A percentile compares a stretch with the other conserved stretches of the same genome.
Evolutionary conservation across 2,888 invertebrate genomes (phyloP).

Genomic region (Creontiades dilutus): DNA sequence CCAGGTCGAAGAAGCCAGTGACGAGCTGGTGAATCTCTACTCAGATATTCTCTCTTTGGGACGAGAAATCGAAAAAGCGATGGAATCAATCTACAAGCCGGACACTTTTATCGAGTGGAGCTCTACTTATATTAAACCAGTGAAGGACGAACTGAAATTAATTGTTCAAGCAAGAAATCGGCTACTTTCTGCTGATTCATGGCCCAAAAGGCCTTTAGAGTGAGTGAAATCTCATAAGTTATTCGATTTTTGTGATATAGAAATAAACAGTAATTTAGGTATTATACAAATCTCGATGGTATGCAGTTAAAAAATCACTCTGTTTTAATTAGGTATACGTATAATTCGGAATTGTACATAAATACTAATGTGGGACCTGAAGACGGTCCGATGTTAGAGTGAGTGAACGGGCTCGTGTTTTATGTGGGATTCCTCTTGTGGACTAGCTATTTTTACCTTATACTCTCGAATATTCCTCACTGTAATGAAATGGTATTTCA

Average conservation of each 20-base stretch:
- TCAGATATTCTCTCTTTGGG: constrained; percentile 79
- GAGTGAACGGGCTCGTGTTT: too few species aligned
- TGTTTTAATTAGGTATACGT: too few species aligned
- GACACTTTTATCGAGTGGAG: constrained; percentile 80
- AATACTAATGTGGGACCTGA: too few species aligned
- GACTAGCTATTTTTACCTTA: too few species aligned
- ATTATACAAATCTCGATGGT: too few species aligned
- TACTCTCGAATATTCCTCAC: too few species aligned
- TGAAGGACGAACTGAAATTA: constrained; percentile 78
- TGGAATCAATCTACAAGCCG: constrained; percentile 79
- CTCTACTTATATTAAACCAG: constrained; percentile 78
- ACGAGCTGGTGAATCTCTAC: constrained; percentile 79
- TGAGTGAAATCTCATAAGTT: neutral
- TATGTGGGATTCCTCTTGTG: too few species aligned
- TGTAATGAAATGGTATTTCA: too few species aligned
- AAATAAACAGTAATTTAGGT: too few species aligned
- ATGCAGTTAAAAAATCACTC: too few species aligned
- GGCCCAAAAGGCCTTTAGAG: constrained; percentile 81
- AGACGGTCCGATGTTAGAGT: too few species aligned
- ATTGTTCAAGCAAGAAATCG: constrained; percentile 79
- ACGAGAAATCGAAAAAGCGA: constrained; percentile 78
- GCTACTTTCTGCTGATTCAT: constrained; percentile 79
- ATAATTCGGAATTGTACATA: too few species aligned
- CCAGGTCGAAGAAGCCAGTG: constrained; percentile 79
- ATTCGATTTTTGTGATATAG: neutral